A percentile compares a stretch with the other conserved stretches of the same genome.
These are phyloP conservation scores for Nomada ferruginata DNA, from an alignment of 2,888 invertebrate species.

Conservation along the genomic window DNA sequence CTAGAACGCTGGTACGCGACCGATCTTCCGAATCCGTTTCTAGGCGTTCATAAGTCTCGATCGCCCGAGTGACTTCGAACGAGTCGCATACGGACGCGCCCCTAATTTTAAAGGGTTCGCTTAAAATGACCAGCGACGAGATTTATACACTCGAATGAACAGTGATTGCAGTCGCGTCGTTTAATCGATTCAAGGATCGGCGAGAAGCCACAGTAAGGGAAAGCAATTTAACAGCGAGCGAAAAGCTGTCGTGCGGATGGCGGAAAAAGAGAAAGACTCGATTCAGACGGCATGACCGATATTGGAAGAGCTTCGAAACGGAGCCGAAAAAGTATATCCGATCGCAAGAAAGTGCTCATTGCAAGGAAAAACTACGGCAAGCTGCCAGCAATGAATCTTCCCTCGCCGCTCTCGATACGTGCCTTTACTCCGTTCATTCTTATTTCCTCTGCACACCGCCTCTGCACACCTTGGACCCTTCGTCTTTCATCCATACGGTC, in stretches of 20 bases:
- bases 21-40: background rate
- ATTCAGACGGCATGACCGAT: slow-evolving; percentile 58
- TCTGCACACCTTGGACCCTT: slow-evolving; percentile 7
- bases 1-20: background rate
- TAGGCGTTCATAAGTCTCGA: no score
- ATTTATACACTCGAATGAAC: slow-evolving; percentile 33
- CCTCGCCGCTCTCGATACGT: slow-evolving; percentile 12
- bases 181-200: slow-evolving; percentile 34
- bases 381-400: slow-evolving; percentile 68
- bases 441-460: slow-evolving; percentile 17
- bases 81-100: background rate
- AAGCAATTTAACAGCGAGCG: slow-evolving; percentile 51
- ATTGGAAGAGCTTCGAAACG: slow-evolving; percentile 54
- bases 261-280: slow-evolving; percentile 12
- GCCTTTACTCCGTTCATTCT: slow-evolving; percentile 27
- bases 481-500: slow-evolving; percentile 15
- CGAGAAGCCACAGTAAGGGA: slow-evolving; percentile 10
- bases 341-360: slow-evolving; percentile 44
- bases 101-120: background rate
- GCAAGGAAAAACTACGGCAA: slow-evolving; percentile 63
- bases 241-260: background rate
- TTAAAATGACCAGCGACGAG: background rate
- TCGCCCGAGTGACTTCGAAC: no score
- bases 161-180: slow-evolving; percentile 28
- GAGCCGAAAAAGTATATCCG: slow-evolving; percentile 51